phyloP scores from a whole-genome alignment of 2,797 vertebrate genomes.

The Dermochelys coriacea region DNA sequence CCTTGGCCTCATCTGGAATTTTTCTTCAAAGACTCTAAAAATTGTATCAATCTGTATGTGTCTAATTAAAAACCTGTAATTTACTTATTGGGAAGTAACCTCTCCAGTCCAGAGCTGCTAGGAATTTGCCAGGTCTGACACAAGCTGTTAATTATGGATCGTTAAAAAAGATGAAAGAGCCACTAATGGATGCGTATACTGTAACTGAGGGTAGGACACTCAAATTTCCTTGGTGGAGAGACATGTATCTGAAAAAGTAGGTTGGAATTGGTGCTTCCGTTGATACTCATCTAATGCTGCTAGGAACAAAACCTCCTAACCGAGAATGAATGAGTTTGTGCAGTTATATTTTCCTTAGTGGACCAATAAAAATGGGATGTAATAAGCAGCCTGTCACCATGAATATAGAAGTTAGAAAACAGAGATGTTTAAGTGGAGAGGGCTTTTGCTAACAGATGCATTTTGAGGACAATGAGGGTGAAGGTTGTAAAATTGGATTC shows the following conservation, averaged over 20 bases:
- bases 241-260: not conserved
- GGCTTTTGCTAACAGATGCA: not conserved
- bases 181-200: not conserved
- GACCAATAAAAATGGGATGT: not conserved
- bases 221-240: not conserved
- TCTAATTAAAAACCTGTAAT: not conserved
- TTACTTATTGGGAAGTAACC: not conserved
- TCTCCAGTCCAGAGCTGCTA: not conserved
- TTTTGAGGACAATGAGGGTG: not conserved
- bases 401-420: not conserved
- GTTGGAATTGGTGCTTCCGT: not conserved
- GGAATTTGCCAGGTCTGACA: not conserved
- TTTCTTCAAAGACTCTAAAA: not conserved
- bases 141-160: not conserved
- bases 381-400: not conserved
- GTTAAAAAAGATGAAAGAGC: not conserved
- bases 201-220: not conserved
- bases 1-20: rapidly evolving
- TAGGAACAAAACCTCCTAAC: not conserved
- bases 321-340: not conserved
- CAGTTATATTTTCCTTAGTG: not conserved
- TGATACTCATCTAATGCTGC: not conserved
- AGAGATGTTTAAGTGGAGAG: not conserved
- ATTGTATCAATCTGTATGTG: not conserved
- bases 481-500: too few species aligned